These are phyloP conservation scores for Lagria hirta DNA, from an alignment of 2,888 invertebrate species.

Conservation along the genomic window DNA sequence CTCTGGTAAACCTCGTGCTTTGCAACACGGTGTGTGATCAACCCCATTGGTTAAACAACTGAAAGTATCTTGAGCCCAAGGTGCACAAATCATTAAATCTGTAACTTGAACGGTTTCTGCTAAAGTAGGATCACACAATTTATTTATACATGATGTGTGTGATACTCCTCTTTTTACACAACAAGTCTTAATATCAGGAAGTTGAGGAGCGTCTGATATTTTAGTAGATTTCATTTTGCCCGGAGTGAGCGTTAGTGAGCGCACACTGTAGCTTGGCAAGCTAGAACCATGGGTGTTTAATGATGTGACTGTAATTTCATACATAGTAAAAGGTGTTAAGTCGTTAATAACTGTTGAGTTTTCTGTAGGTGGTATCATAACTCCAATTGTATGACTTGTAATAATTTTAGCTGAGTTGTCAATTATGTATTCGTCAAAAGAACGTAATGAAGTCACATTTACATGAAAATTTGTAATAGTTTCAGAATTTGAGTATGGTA, in stretches of 20 bases:
- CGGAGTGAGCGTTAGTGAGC: constrained; percentile 71
- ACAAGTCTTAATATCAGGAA: constrained; percentile 73
- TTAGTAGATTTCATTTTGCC: constrained; percentile 62
- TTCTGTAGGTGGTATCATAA: constrained; percentile 62
- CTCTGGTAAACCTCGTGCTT: constrained; percentile 71
- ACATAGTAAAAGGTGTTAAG: constrained; percentile 78
- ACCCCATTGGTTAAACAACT: constrained; percentile 76
- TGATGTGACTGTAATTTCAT: constrained; percentile 74
- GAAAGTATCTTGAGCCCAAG: constrained; percentile 81
- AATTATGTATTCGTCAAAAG: constrained; percentile 65
- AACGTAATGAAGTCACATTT: constrained; percentile 70
- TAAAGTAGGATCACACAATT: constrained; percentile 74
- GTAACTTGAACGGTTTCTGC: constrained; percentile 62
- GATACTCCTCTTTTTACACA: constrained; percentile 72
- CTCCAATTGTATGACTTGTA: constrained; percentile 52
- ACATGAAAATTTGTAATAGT: constrained; percentile 68
- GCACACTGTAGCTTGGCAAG: constrained; percentile 71
- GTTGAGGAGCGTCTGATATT: constrained; percentile 63
- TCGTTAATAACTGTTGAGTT: constrained; percentile 63
- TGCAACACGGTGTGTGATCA: constrained; percentile 82
- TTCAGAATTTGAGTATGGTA: constrained; percentile 65
- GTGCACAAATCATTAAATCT: constrained; percentile 86
- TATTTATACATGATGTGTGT: constrained; percentile 73
- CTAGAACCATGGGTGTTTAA: constrained; percentile 75
- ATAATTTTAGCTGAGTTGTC: constrained; percentile 46